phyloP scores from a whole-genome alignment of 2,113 vertebrate species.

The Melanotaenia duboulayi region DNA sequence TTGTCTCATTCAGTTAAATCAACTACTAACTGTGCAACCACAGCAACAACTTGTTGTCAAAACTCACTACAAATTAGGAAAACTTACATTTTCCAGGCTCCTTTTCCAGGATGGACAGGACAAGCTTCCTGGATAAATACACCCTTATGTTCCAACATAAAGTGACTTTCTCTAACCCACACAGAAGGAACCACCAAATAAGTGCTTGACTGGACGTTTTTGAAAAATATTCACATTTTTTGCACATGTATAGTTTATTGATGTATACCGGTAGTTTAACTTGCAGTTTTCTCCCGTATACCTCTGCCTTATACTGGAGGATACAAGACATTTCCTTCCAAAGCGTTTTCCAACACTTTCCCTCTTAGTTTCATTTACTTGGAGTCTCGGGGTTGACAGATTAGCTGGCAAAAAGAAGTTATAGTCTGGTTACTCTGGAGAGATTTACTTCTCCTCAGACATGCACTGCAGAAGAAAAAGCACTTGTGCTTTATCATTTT shows the following conservation, averaged over 20 bases:
- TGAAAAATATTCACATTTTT: neutral
- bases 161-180: neutral
- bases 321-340: conserved; percentile 32
- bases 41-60: conserved; percentile 4
- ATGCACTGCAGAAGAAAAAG: conserved; percentile 5
- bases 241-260: neutral
- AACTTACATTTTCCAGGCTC: neutral
- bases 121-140: conserved; percentile 6
- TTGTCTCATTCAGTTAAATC: conserved; percentile 5
- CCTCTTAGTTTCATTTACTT: conserved; percentile 2
- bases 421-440: conserved; percentile 25
- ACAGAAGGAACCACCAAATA: neutral
- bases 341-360: conserved; percentile 6
- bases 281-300: neutral
- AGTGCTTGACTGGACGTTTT: neutral
- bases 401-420: conserved; percentile 21
- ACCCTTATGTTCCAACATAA: neutral
- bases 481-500: neutral
- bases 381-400: conserved; percentile 34
- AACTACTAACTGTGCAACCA: conserved; percentile 1
- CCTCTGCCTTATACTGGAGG: conserved; percentile 16
- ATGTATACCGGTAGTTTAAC: neutral
- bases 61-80: neutral
- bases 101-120: neutral
- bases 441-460: conserved; percentile 31